These are phyloP conservation scores for Dicranocentrus wangi DNA, from an alignment of 2,888 invertebrate genomes.

Conservation along the genomic window DNA sequence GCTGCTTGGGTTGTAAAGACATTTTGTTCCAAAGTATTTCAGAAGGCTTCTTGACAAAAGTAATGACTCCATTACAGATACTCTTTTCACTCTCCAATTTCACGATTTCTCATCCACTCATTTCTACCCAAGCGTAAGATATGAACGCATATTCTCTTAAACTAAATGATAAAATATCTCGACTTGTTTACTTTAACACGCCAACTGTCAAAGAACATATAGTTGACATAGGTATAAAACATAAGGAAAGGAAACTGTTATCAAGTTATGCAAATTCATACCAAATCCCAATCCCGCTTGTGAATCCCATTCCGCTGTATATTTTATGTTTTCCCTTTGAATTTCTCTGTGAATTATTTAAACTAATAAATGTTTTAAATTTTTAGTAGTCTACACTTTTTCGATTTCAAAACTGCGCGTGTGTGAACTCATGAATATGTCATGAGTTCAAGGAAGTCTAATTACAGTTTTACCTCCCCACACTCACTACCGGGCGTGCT, in stretches of 20 bases:
- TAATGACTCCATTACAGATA: not conserved
- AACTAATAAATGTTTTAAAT: not conserved
- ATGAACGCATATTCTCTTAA: too few species aligned
- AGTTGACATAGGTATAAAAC: not conserved
- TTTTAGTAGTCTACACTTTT: not conserved
- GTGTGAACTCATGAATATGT: too few species aligned
- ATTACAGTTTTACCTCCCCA: too few species aligned
- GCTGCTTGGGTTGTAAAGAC: too few species aligned
- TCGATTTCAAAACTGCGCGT: too few species aligned
- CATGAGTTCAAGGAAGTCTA: too few species aligned
- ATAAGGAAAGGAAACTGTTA: not conserved
- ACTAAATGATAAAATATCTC: too few species aligned
- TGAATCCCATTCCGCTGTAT: not conserved
- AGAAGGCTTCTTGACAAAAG: too few species aligned
- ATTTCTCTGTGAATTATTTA: not conserved
- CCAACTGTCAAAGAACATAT: not conserved
- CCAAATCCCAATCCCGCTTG: not conserved
- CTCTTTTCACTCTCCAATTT: conserved; percentile 7
- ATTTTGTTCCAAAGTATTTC: too few species aligned
- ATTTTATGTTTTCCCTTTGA: not conserved
- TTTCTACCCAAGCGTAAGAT: not conserved
- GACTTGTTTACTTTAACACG: conserved; percentile 12
- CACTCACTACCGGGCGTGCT: too few species aligned
- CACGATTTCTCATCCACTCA: not conserved
- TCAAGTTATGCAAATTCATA: not conserved